phyloP scores from a whole-genome alignment of 2,888 invertebrate species.

The Pilophorus perplexus region DNA sequence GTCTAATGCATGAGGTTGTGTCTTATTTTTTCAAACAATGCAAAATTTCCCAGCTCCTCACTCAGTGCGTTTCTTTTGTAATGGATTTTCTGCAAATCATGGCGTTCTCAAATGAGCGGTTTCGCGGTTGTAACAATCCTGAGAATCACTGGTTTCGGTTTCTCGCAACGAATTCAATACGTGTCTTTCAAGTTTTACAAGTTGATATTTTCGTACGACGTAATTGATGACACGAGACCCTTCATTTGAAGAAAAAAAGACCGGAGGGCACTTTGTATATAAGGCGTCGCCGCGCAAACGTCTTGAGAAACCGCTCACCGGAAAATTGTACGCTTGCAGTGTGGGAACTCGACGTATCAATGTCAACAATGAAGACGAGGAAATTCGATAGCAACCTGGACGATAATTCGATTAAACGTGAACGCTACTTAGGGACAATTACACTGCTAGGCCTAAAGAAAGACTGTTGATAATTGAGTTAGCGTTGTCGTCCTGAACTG shows the following conservation, averaged over 20 bases:
- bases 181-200: too few species aligned
- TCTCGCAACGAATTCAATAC: too few species aligned
- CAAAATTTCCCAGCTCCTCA: too few species aligned
- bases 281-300: neutral
- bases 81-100: too few species aligned
- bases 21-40: too few species aligned
- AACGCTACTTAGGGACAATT: neutral
- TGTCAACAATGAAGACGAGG: neutral
- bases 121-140: too few species aligned
- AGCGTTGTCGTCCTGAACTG: neutral
- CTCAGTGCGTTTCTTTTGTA: too few species aligned
- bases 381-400: constrained; percentile 5
- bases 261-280: neutral
- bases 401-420: constrained; percentile 12
- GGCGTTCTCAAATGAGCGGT: too few species aligned
- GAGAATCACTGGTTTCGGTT: too few species aligned
- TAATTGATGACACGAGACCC: neutral
- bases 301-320: neutral
- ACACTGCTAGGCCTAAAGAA: neutral
- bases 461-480: neutral
- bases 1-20: too few species aligned
- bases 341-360: constrained; percentile 3
- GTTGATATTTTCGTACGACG: too few species aligned
- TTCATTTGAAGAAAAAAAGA: neutral
- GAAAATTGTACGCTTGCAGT: constrained; percentile 3